Evolutionary conservation across 2,113 vertebrate species (phyloP), one percentile per base, ranked within the genome.

Genomic region (Danio rerio): DNA sequence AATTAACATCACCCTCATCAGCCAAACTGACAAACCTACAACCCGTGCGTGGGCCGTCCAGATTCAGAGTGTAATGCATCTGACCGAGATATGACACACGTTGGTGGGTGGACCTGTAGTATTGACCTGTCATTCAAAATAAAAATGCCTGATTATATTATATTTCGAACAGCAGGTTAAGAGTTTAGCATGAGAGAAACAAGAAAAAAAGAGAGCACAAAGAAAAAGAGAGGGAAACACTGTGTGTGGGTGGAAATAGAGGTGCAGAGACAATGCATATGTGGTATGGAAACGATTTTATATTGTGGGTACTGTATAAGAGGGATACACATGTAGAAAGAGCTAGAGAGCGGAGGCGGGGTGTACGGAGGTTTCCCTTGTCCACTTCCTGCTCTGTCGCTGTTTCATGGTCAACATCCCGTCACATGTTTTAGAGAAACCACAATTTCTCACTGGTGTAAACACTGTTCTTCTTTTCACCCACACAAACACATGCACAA

Each of bases 331-430:
- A n/a, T 80, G 40, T 47, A 69, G 55, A 84, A 47, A 81, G 49
- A 82, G 66, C 81, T 10, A 82, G 81, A 72, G 77, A 81, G 68
- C 56, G 86, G 83, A 83, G 85, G 84, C 73, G 81, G 84, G 82
- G 62, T 85, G 76, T 84, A 84, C 81, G 84, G 83, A 89, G 88
- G 88, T 83, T 89, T 86, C 83, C 87, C 85, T 87, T 81, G 87
- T 86, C 78, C 74, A 86, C 83, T 87, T 87, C 83, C 87, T 86
- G 87, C 53, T 56, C 74, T 83, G n/a, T 80, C 49, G 42, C 58
- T 78, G 81, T 85, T 53, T 85, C 84, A 69, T 70, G 76, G 72
- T 81, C 63, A 86, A 61, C 80, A 84, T 82, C 80, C 81, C 56
- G 87, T 84, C 84, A 86, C 52, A 42, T 87, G 86, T 83, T 15